Evolutionary conservation across 2,797 vertebrate species (phyloP).

Genomic region (Macrochelys suwanniensis): DNA sequence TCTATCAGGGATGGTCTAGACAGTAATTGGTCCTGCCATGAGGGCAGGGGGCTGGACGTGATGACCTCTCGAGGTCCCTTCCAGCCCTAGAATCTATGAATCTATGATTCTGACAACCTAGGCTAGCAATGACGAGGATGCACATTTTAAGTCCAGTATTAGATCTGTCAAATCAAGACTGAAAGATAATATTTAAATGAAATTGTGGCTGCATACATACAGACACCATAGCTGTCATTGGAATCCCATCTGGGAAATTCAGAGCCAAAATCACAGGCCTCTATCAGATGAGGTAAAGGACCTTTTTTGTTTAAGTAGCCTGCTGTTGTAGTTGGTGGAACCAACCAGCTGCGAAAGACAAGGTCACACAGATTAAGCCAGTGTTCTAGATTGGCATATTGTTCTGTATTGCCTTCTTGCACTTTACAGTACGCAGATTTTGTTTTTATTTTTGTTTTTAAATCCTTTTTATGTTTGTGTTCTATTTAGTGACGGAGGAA

Average conservation of each 20-base stretch:
- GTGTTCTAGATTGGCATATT: background rate
- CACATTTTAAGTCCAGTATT: background rate
- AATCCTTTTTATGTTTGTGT: background rate
- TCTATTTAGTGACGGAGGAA: background rate
- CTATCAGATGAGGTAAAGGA: background rate
- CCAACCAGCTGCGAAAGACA: background rate
- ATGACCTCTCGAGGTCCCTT: no score
- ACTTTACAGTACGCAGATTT: background rate
- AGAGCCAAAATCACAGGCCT: background rate
- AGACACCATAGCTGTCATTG: background rate
- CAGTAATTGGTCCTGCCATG: no score
- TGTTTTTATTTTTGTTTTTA: background rate
- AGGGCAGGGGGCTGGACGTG: no score
- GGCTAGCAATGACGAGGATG: background rate
- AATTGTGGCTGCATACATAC: background rate
- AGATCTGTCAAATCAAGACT: background rate
- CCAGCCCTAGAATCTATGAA: no score
- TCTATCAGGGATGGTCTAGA: no score
- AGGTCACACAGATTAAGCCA: background rate
- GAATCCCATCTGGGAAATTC: background rate
- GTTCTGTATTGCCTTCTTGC: conserved; percentile 4
- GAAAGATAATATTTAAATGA: background rate
- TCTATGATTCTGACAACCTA: no score
- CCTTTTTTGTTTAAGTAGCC: background rate
- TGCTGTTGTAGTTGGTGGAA: background rate